phyloP scores from a whole-genome alignment of 2,797 vertebrate genomes.

The Oreortyx pictus region DNA sequence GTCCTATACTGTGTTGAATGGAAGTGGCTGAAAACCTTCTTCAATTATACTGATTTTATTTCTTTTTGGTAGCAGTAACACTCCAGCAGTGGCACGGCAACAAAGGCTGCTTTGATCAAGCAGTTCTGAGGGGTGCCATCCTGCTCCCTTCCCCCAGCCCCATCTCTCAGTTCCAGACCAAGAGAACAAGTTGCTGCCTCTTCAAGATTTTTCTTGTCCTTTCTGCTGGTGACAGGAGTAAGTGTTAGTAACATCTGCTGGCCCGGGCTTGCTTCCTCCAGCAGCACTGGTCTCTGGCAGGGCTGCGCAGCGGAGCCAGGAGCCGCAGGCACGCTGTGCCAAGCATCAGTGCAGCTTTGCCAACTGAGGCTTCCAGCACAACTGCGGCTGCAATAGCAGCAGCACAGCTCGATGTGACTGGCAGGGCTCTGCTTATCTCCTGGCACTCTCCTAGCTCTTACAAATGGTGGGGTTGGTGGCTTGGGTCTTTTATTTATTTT shows the following conservation, averaged over 20 bases:
- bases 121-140: neutral
- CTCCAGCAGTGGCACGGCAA: neutral
- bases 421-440: neutral
- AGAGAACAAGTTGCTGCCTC: conserved; percentile 59
- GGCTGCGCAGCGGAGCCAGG: neutral
- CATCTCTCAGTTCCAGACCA: neutral
- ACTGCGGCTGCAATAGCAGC: neutral
- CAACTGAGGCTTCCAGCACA: neutral
- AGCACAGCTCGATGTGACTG: rapidly evolving
- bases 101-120: conserved; percentile 11
- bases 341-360: neutral
- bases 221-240: conserved; percentile 57
- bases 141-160: neutral
- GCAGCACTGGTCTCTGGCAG: conserved; percentile 4
- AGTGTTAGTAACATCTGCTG: conserved; percentile 68
- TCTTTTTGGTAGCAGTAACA: neutral
- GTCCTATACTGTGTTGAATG: neutral
- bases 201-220: conserved; percentile 41
- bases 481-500: neutral
- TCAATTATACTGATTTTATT: neutral
- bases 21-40: neutral
- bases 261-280: conserved; percentile 42
- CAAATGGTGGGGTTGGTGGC: neutral
- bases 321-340: neutral
- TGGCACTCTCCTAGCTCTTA: neutral